A percentile compares a stretch with the other conserved stretches of the same genome.
Conservation (phyloP, 2,113 vertebrate genomes). For the Neodon shergylaensis region DNA sequence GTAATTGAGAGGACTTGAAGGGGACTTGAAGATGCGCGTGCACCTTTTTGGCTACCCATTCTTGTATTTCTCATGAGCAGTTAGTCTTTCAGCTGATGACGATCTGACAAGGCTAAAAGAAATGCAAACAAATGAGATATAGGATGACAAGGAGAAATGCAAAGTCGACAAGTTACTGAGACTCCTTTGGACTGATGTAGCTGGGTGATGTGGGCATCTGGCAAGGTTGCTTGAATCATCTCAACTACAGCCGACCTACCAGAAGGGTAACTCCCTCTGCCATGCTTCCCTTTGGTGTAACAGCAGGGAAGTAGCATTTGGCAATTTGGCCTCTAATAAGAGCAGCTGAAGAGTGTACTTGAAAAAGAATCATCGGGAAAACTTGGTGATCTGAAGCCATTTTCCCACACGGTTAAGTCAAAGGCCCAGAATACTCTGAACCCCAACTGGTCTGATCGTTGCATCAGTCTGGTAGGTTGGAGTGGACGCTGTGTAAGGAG, state of each 20-base stretch:
- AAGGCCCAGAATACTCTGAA: neutral
- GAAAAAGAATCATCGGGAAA: neutral
- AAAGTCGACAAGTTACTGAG: neutral
- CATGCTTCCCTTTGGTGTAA: neutral
- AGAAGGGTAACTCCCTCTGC: neutral
- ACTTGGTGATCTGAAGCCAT: neutral
- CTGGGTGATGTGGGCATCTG: neutral
- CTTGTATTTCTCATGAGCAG: neutral
- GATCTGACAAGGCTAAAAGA: neutral
- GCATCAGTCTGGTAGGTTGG: neutral
- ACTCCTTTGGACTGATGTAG: neutral
- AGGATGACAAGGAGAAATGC: neutral
- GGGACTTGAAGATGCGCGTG: neutral
- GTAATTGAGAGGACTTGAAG: neutral
- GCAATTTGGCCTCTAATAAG: neutral
- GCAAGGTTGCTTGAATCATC: neutral
- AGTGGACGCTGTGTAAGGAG: neutral
- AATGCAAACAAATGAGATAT: neutral
- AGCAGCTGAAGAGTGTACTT: neutral
- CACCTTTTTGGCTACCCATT: neutral
- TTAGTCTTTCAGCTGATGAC: slow-evolving; percentile 20
- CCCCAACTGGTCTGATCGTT: neutral
- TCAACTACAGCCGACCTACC: neutral
- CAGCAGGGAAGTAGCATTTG: neutral
- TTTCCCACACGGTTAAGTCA: neutral